A percentile compares a stretch with the other conserved stretches of the same genome.
phyloP scores from a whole-genome alignment of 2,113 vertebrate species.

The Zootoca vivipara region DNA sequence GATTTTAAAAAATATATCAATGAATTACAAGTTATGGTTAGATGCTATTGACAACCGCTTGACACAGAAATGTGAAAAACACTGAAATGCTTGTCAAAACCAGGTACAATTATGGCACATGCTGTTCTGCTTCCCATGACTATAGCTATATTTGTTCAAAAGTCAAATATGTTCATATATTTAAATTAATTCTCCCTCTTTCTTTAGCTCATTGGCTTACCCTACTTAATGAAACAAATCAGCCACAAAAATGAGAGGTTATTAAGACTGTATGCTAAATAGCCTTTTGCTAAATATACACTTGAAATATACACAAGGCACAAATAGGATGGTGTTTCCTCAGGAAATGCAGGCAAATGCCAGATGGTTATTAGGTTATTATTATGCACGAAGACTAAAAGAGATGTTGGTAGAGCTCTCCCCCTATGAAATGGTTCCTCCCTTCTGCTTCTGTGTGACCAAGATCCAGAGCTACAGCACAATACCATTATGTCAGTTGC shows the following conservation, averaged over 20 bases:
- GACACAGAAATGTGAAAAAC: slow-evolving; percentile 2
- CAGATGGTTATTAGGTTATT: background rate
- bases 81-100: background rate
- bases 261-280: slow-evolving; percentile 13
- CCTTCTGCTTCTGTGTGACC: background rate
- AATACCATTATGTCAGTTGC: background rate
- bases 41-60: background rate
- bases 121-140: background rate
- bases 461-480: background rate
- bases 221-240: slow-evolving; percentile 16
- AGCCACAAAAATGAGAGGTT: background rate
- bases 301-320: background rate
- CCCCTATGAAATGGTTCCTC: background rate
- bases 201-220: background rate
- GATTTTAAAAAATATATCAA: background rate
- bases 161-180: slow-evolving; percentile 10
- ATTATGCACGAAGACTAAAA: background rate
- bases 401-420: no score
- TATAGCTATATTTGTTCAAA: slow-evolving; percentile 4
- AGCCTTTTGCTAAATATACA: slow-evolving; percentile 23
- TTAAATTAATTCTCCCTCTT: background rate
- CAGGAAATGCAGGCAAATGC: background rate
- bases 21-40: background rate
- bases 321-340: slow-evolving; percentile 1
- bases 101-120: background rate